These are phyloP conservation scores for Ischnura elegans DNA, from an alignment of 2,888 invertebrate genomes.

Conservation along the genomic window DNA sequence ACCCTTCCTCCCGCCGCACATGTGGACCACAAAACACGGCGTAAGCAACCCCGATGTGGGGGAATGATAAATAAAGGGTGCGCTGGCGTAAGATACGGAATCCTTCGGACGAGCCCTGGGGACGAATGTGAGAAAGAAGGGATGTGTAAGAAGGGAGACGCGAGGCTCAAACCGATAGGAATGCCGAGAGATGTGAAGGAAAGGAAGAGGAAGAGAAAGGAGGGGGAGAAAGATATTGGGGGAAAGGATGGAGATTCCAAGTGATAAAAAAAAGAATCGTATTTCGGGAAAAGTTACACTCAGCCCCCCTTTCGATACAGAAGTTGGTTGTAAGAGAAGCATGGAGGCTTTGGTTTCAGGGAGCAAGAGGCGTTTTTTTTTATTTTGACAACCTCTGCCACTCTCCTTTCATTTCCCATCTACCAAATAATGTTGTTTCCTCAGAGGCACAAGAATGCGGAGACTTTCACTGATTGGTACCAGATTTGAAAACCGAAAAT, in stretches of 20 bases:
- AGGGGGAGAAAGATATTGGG: background rate
- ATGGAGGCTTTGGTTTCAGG: constrained; percentile 33
- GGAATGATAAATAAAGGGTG: background rate
- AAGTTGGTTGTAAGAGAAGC: background rate
- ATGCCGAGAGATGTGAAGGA: background rate
- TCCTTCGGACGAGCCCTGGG: background rate
- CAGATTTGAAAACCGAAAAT: too few species aligned
- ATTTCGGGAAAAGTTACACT: constrained; percentile 39
- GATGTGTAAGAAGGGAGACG: too few species aligned
- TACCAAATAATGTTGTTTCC: too few species aligned
- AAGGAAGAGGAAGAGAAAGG: background rate
- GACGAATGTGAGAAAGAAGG: too few species aligned
- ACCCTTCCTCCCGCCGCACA: background rate
- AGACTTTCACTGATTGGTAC: too few species aligned
- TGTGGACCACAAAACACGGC: background rate
- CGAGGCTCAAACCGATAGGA: background rate
- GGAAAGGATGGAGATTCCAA: constrained; percentile 17
- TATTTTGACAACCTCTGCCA: background rate
- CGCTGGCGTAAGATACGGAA: background rate
- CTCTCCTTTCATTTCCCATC: background rate
- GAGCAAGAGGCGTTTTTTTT: background rate
- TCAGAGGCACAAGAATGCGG: too few species aligned
- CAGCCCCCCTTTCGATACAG: too few species aligned
- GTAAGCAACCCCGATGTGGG: background rate
- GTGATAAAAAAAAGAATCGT: constrained; percentile 59